A percentile compares a stretch with the other conserved stretches of the same genome.
These are phyloP conservation scores for Archaeoteleia sp. DNA, from an alignment of 2,888 invertebrate genomes.

Conservation along the genomic window DNA sequence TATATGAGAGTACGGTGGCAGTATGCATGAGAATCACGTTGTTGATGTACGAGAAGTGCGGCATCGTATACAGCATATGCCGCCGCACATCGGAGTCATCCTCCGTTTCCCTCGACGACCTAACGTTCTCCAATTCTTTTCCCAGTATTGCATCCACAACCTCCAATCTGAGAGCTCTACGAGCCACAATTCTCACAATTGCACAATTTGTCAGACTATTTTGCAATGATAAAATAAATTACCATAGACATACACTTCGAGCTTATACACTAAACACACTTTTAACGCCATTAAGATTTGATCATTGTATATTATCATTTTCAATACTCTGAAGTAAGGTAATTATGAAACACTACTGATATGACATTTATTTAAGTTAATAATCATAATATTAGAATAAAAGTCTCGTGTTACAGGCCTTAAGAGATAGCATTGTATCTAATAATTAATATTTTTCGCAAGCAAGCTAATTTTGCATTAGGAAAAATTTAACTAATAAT, in stretches of 20 bases:
- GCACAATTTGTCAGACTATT: conserved; percentile 54
- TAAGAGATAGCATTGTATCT: no score
- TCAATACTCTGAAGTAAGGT: no score
- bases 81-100: conserved; percentile 41
- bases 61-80: conserved; percentile 62
- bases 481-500: no score
- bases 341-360: no score
- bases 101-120: conserved; percentile 30
- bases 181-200: conserved; percentile 58
- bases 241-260: neutral
- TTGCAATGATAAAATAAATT: conserved; percentile 51
- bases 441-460: no score
- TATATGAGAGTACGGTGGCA: conserved; percentile 47
- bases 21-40: conserved; percentile 71
- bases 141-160: conserved; percentile 25
- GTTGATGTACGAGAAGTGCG: conserved; percentile 65
- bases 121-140: conserved; percentile 44
- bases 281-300: no score
- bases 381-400: no score
- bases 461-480: no score
- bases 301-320: no score
- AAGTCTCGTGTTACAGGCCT: no score
- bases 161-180: conserved; percentile 53
- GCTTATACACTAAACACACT: no score
- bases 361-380: no score